Base-by-base conservation (phyloP, 2,888 invertebrate genomes). In the Acrobasis repandana region DNA sequence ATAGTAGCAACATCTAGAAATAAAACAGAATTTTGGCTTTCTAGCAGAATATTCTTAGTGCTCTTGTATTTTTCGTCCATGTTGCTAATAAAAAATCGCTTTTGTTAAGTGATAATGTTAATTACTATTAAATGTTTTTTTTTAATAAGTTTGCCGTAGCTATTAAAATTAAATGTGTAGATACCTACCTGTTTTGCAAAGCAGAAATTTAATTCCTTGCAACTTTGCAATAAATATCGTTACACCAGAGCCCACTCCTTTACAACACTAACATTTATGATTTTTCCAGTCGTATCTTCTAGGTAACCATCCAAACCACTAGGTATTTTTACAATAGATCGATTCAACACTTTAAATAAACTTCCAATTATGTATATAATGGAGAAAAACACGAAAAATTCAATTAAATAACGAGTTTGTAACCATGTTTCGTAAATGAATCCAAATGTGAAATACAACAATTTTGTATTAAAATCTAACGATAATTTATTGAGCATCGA, bases 331-430 rank as follows among this genome's bases (percentile, higher is more conserved):
- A 9, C 10, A 36, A 56, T n/a, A 20, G 56, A 56, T 20, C 20
- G 15, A 46, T 56, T 43, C 46, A 56, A 56, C 1, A 46, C 2
- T 28, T 46, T 20, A 28, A 56, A 56, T 28, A 28, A 46, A 46
- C 46, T 56, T 20, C 56, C 46, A 28, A 56, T 10, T n/a, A 56
- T 6, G 20, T 28, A 46, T n/a, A 56, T 56, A 46, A 56, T 10
- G 4, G 46, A 46, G 10, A 16, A 47, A 47, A 47, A 57, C 46
- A 57, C 28, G 33, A 15, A 18, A 6, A 57, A 47, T 20, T 57
- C 57, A 47, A 47, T 33, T 9, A 57, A 0, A 28, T 6, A 57
- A 10, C 57, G 28, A 10, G n/a, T 11, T 5, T 33, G 28, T 9
- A 16, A 5, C 57, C 46, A 57, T 1, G 10, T 33, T 47, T 57